Evolutionary conservation across 2,888 invertebrate species (phyloP), one percentile per base, ranked within the genome.

Genomic region (Phasia obesa): DNA sequence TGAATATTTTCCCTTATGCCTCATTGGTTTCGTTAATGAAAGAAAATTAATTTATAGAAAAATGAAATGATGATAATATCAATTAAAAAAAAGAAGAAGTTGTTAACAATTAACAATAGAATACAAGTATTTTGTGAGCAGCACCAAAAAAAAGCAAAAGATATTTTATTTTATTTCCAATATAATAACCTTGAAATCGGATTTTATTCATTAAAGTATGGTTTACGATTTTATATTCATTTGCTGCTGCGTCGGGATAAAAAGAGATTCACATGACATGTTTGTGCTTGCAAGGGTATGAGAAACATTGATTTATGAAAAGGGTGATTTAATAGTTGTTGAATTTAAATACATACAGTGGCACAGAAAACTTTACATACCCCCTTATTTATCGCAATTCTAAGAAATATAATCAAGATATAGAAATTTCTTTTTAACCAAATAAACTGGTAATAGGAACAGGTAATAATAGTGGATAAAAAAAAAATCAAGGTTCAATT

Each of bases 121-220:
- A 25, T 11, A 57, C 11, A 11, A 23, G 13, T 60, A 69, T 23
- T 42, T 27, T 62, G 25, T 4, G 11, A 53, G 13, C 19, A 21
- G 19, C n/a, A 31, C 55, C 47, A 59, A 44, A 6, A 21, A 15
- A 35, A 35, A 35, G 35, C 13, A 5, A 31, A 73, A 67, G 3
- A n/a, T 7, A 55, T 31, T 57, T 31, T 2, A 13, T n/a, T 25
- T 67, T 60, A 53, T 47, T 53, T 62, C 9, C 51, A 51, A 64
- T 75, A 69, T 73, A 77, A 77, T 73, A 81, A 81, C 60, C 60
- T 25, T 38, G 49, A 69, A 81, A 74, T 73, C 73, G 73, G 77
- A 82, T 78, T 82, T 74, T 49, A 49, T 74, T 74, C 69, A 74
- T 82, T 78, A 78, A 64, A 74, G 55, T 23, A 65, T 23, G 51